These are phyloP conservation scores for Apus apus DNA, from an alignment of 2,113 vertebrate species.

Conservation along the genomic window DNA sequence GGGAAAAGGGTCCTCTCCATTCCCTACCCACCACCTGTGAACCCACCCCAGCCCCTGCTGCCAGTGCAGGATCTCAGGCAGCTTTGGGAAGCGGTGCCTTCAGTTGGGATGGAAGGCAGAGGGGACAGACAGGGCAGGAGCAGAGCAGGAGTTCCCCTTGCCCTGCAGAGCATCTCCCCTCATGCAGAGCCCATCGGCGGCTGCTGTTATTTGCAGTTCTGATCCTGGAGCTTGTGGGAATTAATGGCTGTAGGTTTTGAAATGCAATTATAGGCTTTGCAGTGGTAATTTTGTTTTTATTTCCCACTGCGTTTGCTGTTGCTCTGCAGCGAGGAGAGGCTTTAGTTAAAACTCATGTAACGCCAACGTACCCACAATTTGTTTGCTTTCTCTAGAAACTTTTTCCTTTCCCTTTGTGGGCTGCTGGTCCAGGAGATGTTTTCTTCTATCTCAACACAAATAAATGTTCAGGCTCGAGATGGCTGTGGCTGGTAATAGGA, in stretches of 20 bases:
- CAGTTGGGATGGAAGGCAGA: background rate
- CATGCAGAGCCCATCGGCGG: background rate
- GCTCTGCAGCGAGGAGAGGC: background rate
- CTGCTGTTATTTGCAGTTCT: conserved; percentile 21
- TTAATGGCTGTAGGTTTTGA: conserved; percentile 54
- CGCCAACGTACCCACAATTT: background rate
- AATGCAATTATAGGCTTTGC: conserved; percentile 67
- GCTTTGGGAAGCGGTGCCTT: background rate
- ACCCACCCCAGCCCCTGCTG: no score
- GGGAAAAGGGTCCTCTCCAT: no score
- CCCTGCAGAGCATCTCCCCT: background rate
- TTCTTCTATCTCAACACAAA: conserved; percentile 12
- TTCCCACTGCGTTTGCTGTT: conserved; percentile 59
- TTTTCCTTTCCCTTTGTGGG: background rate
- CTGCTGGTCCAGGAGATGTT: background rate
- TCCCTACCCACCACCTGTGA: background rate
- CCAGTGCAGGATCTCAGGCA: background rate
- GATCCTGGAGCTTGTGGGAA: conserved; percentile 26
- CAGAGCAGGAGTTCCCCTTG: accelerated
- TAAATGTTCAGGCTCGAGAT: background rate
- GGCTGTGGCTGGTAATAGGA: background rate
- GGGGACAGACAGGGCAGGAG: background rate
- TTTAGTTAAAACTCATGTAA: conserved; percentile 38
- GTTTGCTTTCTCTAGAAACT: conserved; percentile 39
- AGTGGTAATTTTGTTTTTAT: conserved; percentile 60